A percentile compares a stretch with the other conserved stretches of the same genome.
phyloP scores from a whole-genome alignment of 2,888 invertebrate genomes.

The Idaea straminata region DNA sequence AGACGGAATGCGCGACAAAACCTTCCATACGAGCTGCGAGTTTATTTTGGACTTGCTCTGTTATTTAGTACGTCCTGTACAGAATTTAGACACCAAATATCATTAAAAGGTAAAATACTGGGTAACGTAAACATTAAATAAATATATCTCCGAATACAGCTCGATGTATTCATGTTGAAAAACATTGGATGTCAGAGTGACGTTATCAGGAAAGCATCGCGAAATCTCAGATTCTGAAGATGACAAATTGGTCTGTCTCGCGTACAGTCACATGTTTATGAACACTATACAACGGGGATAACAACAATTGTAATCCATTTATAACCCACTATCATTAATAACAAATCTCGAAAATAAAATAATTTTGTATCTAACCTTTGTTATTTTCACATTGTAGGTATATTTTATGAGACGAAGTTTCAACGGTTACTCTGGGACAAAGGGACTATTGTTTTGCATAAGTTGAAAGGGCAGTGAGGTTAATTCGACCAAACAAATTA shows the following conservation, averaged over 20 bases:
- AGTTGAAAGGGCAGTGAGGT: slow-evolving; percentile 65
- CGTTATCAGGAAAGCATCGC: neutral
- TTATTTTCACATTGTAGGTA: neutral
- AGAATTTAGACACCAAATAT: neutral
- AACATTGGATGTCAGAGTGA: neutral
- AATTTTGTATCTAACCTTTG: neutral
- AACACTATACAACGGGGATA: neutral
- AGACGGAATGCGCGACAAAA: slow-evolving; percentile 57
- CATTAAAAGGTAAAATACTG: neutral
- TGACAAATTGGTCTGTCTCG: slow-evolving; percentile 1
- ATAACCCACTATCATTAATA: neutral
- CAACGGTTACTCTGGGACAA: slow-evolving; percentile 54
- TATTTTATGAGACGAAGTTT: slow-evolving; percentile 27
- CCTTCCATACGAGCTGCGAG: slow-evolving; percentile 42
- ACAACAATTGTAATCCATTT: neutral
- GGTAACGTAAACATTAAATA: neutral
- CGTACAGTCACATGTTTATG: neutral
- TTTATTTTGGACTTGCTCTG: slow-evolving; percentile 22
- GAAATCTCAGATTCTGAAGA: neutral
- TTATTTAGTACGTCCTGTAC: slow-evolving; percentile 22
- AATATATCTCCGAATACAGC: neutral
- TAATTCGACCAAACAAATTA: slow-evolving; percentile 78
- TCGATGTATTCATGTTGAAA: neutral
- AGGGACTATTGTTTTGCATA: slow-evolving; percentile 58
- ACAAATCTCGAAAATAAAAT: neutral